Evolutionary conservation across 2,113 vertebrate genomes (phyloP).

Genomic region (Oriolus oriolus): DNA sequence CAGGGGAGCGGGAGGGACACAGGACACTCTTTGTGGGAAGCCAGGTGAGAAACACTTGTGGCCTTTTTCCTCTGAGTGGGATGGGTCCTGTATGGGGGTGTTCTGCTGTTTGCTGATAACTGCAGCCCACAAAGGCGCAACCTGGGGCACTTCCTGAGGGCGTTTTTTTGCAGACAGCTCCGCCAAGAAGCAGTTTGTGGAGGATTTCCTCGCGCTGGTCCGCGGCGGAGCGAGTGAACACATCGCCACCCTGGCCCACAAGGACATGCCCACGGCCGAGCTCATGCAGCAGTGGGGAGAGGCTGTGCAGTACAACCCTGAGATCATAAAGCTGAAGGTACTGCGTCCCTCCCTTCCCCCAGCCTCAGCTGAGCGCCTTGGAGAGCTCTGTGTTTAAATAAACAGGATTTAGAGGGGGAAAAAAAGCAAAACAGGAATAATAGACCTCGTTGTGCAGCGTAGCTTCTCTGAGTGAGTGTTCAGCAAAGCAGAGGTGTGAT

Average conservation of each 20-base stretch:
- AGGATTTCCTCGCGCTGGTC: slow-evolving; percentile 80
- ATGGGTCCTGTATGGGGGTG: fast-evolving
- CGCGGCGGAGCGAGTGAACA: slow-evolving; percentile 84
- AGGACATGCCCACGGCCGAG: slow-evolving; percentile 74
- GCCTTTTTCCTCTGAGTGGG: background rate
- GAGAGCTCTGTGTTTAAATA: background rate
- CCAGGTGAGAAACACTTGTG: background rate
- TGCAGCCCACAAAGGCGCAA: background rate
- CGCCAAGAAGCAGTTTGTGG: slow-evolving; percentile 59
- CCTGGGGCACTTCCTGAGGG: background rate
- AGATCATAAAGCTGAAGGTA: slow-evolving; percentile 83
- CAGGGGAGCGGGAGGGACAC: background rate
- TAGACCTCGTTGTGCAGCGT: fast-evolving
- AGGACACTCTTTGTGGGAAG: background rate
- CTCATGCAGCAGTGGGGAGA: slow-evolving; percentile 90
- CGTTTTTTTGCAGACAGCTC: background rate
- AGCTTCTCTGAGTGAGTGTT: background rate
- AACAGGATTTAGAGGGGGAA: background rate
- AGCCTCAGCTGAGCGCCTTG: background rate
- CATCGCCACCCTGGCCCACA: slow-evolving; percentile 74
- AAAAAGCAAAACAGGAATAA: background rate
- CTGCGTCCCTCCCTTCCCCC: background rate
- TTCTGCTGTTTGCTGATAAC: background rate
- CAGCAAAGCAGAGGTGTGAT: background rate
- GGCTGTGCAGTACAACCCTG: slow-evolving; percentile 84